Evolutionary conservation across 2,888 invertebrate species (phyloP).

Genomic region (Digitonthophagus gazella): DNA sequence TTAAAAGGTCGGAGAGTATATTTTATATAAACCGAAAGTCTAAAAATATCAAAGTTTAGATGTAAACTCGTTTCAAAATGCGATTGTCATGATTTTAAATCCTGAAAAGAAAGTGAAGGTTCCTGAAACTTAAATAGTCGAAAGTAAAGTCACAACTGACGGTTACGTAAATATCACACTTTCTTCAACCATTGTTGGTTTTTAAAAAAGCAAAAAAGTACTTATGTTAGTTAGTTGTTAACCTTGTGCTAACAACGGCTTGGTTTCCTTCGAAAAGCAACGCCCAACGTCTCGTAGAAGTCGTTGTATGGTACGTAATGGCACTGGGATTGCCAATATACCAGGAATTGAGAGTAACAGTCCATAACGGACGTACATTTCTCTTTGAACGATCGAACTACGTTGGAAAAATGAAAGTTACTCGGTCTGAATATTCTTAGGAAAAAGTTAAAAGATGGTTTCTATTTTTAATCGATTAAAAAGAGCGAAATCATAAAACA

Average conservation of each 20-base stretch:
- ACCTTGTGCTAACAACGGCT: neutral
- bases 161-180: neutral
- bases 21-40: neutral
- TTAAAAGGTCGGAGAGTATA: neutral
- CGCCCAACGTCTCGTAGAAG: neutral
- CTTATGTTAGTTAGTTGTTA: neutral
- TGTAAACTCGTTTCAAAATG: neutral
- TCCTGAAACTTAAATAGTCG: neutral
- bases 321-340: neutral
- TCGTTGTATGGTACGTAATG: neutral
- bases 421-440: neutral
- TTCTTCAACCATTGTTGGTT: neutral
- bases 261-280: neutral
- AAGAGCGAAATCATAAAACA: too few relatives aligned
- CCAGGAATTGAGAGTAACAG: neutral
- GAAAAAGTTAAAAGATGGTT: neutral
- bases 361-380: neutral
- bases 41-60: neutral
- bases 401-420: neutral
- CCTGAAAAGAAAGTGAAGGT: neutral
- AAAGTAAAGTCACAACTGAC: neutral
- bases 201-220: neutral
- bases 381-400: neutral
- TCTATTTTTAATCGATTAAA: too few relatives aligned
- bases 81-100: neutral